A percentile compares a stretch with the other conserved stretches of the same genome.
Conservation (phyloP, 2,113 vertebrate genomes). For the Hirundichthys speculiger region DNA sequence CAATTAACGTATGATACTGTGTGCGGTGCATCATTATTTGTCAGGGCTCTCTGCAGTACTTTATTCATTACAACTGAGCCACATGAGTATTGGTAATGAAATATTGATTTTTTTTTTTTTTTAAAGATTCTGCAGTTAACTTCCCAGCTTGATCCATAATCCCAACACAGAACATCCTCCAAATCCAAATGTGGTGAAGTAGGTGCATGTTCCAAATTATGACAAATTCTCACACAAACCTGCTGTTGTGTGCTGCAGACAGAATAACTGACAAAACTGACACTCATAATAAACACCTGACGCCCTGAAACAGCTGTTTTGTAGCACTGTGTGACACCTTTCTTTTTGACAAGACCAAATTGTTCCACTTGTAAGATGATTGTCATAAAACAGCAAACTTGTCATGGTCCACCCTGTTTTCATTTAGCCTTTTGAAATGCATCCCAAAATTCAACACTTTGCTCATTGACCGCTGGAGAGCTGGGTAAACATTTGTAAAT, state of each 20-base stretch:
- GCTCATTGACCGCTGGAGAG: constrained; percentile 22
- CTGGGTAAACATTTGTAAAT: constrained; percentile 45
- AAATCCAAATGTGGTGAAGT: not conserved
- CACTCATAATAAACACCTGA: not conserved
- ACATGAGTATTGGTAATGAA: constrained; percentile 22
- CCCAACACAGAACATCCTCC: not conserved
- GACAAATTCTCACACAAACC: constrained; percentile 9
- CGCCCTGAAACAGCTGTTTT: not conserved
- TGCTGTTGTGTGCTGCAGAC: not conserved
- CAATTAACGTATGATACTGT: not conserved
- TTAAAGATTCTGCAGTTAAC: constrained; percentile 21
- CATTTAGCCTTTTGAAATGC: constrained; percentile 15
- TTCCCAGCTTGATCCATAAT: constrained; percentile 25
- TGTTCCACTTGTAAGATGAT: constrained; percentile 12
- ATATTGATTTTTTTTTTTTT: too few relatives aligned
- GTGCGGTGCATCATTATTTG: not conserved
- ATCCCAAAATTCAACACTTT: constrained; percentile 42
- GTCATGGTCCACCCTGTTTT: not conserved
- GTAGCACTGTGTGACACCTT: not conserved
- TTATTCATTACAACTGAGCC: constrained; percentile 11
- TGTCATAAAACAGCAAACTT: constrained; percentile 26
- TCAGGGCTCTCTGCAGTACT: not conserved
- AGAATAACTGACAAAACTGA: not conserved
- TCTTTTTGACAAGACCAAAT: not conserved
- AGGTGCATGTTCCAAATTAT: not conserved